Conservation (phyloP, 2,888 invertebrate species). For the Campoplex nolae region DNA sequence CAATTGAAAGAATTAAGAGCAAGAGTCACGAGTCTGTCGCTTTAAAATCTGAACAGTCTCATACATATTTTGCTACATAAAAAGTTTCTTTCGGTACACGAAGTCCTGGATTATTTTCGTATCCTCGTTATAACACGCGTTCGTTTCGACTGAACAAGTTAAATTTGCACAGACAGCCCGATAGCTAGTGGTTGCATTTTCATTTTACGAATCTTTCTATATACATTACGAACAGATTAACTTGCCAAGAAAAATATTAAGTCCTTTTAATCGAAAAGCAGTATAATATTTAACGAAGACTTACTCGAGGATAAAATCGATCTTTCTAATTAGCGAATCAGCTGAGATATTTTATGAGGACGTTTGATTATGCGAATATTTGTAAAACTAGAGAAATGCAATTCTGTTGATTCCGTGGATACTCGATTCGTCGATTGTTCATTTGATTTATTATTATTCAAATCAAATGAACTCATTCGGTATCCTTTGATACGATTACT, state of each 20-base stretch:
- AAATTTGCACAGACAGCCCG: slow-evolving; percentile 25
- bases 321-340: background rate
- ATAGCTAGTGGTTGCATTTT: background rate
- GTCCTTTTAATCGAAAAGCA: background rate
- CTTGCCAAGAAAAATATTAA: slow-evolving; percentile 1
- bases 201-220: background rate
- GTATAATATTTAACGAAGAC: background rate
- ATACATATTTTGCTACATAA: slow-evolving; percentile 6
- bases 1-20: background rate
- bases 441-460: background rate
- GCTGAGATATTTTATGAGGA: background rate
- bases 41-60: background rate
- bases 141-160: background rate
- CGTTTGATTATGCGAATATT: background rate
- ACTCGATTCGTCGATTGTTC: background rate
- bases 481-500: background rate
- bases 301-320: background rate
- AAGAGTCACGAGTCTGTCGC: background rate
- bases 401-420: background rate
- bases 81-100: slow-evolving; percentile 19
- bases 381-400: background rate
- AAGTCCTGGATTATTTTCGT: slow-evolving; percentile 37
- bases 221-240: background rate
- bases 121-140: slow-evolving; percentile 15
- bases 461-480: background rate